Evolutionary conservation across 2,113 vertebrate genomes (phyloP).

Genomic region (Sclerurus mexicanus): DNA sequence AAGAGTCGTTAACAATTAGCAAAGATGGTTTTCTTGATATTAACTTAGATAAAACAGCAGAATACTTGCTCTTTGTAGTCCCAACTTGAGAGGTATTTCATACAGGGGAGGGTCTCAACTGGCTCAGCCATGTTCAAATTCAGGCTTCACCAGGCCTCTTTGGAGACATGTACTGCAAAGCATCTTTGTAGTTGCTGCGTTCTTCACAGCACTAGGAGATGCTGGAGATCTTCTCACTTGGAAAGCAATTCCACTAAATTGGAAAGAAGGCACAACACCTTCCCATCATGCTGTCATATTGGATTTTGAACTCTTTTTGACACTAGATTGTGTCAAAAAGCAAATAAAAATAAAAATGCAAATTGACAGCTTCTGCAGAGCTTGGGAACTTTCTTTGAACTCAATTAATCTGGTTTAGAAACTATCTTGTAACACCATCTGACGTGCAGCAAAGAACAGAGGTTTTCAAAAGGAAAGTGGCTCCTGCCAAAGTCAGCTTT

Average conservation of each 20-base stretch:
- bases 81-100: not conserved
- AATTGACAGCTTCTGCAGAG: not conserved
- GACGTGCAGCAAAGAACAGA: not conserved
- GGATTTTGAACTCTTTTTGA: constrained; percentile 30
- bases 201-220: not conserved
- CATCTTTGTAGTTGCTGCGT: not conserved
- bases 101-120: not conserved
- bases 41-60: not conserved
- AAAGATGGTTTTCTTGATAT: not conserved
- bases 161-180: not conserved
- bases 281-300: not conserved
- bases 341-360: not conserved
- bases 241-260: constrained; percentile 13
- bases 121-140: not conserved
- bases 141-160: not conserved
- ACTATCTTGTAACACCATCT: not conserved
- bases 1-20: not conserved
- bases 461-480: not conserved
- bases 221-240: constrained; percentile 33
- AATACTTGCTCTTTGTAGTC: not conserved
- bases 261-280: constrained; percentile 17
- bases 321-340: constrained; percentile 20
- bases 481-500: not conserved
- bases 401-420: constrained; percentile 11
- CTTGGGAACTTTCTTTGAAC: not conserved